Base-by-base conservation (phyloP, 37 sponge, comb jelly and placozoan genomes). In the Lycopodina hypogea region DNA sequence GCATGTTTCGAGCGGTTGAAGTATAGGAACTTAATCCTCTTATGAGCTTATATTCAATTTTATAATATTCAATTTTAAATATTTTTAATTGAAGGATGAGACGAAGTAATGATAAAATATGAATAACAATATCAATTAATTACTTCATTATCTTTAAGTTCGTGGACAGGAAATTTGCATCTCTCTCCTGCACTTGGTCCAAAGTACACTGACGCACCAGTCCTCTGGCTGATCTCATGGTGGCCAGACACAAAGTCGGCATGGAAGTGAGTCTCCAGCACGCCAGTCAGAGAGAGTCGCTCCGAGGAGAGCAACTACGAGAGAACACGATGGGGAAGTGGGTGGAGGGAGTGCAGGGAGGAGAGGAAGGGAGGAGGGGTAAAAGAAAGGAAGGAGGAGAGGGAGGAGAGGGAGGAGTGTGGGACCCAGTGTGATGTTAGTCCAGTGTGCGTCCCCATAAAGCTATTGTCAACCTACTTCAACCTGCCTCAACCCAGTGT, bases 171-270 rank as follows among this genome's bases (percentile, higher is more conserved):
- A 56, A 95, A 95, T 56, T 89, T 69, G 39, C 75, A 57, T 35
- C 93, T 71, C 23, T 69, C 48, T n/a, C 68, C 78, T 21, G 87
- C 90, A 12, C 83, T 78, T 9, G 96, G 93, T 1, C 96, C 96
- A 70, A 92, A 86, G 81, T 89, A 95, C 28, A 95, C 82, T 9
- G 82, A 51, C 0, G 89, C 90, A 18, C 72, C 80, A 26, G 83
- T 78, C 24, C 82, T 86, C 48, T 86, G 56, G 22, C 45, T 56
- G 18, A 92, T 67, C 72, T 95, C 96, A 53, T 58, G 71, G 65
- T 95, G 96, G 32, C 96, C 96, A 7, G 96, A 92, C 45, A 95
- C 96, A 84, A 95, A 95, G 76, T 95, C 96, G 34, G 96, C 96
- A 68, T 95, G 96, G 69, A 95, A 81, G 57, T 95, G 96, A 7